Evolutionary conservation across 2,888 invertebrate genomes (phyloP).

Genomic region (Campopleginae sp.): DNA sequence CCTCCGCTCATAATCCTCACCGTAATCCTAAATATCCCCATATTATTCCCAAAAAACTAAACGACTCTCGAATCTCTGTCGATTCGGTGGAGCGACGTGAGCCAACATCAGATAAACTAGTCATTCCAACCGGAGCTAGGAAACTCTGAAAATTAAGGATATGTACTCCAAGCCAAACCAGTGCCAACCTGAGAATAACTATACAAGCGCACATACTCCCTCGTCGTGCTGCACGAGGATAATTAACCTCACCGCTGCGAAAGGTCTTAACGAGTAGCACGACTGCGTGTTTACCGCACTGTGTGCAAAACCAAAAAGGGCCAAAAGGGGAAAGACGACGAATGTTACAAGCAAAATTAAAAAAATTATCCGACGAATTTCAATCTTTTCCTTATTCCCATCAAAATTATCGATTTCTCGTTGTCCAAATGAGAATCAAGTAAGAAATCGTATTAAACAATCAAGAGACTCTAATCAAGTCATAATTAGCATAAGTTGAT

Average conservation of each 20-base stretch:
- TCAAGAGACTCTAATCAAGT: neutral
- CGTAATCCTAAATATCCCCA: slow-evolving; percentile 48
- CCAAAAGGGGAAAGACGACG: neutral
- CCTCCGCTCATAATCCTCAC: slow-evolving; percentile 47
- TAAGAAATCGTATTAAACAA: neutral
- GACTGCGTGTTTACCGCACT: slow-evolving; percentile 67
- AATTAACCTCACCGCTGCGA: slow-evolving; percentile 64
- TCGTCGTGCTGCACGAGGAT: slow-evolving; percentile 64
- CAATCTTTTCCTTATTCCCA: slow-evolving; percentile 58
- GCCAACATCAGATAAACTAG: neutral
- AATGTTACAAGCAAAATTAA: slow-evolving; percentile 24
- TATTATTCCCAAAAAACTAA: slow-evolving; percentile 40
- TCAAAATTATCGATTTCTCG: slow-evolving; percentile 69
- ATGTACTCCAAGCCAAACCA: slow-evolving; percentile 43
- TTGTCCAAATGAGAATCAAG: slow-evolving; percentile 62
- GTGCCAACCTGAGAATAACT: slow-evolving; percentile 33
- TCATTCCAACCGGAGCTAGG: slow-evolving; percentile 21
- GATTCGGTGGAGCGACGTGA: slow-evolving; percentile 10
- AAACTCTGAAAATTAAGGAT: slow-evolving; percentile 23
- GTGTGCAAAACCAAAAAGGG: slow-evolving; percentile 57
- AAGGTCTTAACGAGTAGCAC: slow-evolving; percentile 75
- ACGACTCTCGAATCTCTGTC: slow-evolving; percentile 12
- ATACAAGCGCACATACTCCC: slow-evolving; percentile 38
- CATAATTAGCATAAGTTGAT: neutral
- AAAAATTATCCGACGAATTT: slow-evolving; percentile 32